phyloP scores from a whole-genome alignment of 2,888 invertebrate genomes.

The Chouioia cunea region DNA sequence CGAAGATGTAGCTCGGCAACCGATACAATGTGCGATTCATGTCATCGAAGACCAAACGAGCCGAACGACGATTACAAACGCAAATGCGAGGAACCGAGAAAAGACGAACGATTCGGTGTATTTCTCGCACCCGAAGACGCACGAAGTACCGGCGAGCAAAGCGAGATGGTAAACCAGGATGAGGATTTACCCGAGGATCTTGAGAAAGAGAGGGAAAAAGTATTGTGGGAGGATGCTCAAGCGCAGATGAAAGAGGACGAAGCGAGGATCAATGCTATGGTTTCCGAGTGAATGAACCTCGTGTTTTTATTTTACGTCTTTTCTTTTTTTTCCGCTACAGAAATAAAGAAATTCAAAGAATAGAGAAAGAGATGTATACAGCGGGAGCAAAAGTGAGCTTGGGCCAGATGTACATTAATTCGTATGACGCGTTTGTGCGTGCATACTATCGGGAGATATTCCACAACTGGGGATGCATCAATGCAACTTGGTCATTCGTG shows the following conservation, averaged over 20 bases:
- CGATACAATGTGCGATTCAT: slow-evolving; percentile 68
- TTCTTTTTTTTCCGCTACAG: neutral
- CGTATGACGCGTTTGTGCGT: too few species aligned
- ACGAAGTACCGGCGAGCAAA: slow-evolving; percentile 61
- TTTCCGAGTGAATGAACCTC: slow-evolving; percentile 18
- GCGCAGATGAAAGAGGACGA: slow-evolving; percentile 51
- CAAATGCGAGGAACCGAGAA: slow-evolving; percentile 27
- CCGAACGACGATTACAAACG: slow-evolving; percentile 36
- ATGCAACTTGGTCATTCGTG: too few species aligned
- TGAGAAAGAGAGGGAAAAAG: slow-evolving; percentile 46
- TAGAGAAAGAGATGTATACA: slow-evolving; percentile 5
- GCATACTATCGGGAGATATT: too few species aligned
- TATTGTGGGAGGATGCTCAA: slow-evolving; percentile 60
- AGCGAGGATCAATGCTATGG: slow-evolving; percentile 25
- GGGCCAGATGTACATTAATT: too few species aligned
- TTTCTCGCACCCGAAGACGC: slow-evolving; percentile 66
- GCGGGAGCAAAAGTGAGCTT: too few species aligned
- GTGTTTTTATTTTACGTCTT: too few species aligned
- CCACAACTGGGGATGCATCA: too few species aligned
- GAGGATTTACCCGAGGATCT: slow-evolving; percentile 26
- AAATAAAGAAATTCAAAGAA: neutral
- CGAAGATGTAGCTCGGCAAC: slow-evolving; percentile 63
- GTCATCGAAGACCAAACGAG: slow-evolving; percentile 59
- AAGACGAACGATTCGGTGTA: slow-evolving; percentile 40
- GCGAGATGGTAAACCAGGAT: slow-evolving; percentile 62